Base-by-base conservation (phyloP, 1,140 invertebrate species). In the Eulimnadia texana region DNA sequence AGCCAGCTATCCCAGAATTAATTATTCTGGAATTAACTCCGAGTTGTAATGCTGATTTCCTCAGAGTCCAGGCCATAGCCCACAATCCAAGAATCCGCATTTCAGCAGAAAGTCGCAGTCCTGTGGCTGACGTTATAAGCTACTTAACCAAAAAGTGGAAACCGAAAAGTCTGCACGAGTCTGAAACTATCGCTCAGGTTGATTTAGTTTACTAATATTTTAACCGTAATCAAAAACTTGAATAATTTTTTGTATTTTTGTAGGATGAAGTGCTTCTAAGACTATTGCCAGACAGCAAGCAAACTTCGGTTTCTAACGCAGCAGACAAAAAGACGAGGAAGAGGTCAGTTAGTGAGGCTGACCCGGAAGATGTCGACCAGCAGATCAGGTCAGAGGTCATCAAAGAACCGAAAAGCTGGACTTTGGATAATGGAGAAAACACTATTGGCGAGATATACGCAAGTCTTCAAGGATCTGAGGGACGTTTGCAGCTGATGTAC, bases 41-140 rank as follows among this genome's bases (percentile, higher is more conserved):
- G 9, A 81, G 81, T 62, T 82, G 83, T 63, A 86, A 86, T 71
- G 74, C 78, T 65, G 83, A 88, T 20, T 95, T 90, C 84, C 77
- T 84, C 63, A 79, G 82, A 64, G 90, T 96, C 11, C 91, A 95
- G 71, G 78, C 79, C 3, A 71, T 88, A 47, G 84, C 92, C 0
- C 90, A 95, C 75, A 96, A 96, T 80, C 93, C 93, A n/a, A 78
- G 90, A 63, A 77, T 90, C 3, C 78, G 82, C 27, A 78, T 84
- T 27, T 75, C 80, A n/a, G 72, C 88, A 23, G 81, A 86, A 9
- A 77, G 90, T 53, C 86, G 92, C 65, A 82, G 86, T 62, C 79
- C 83, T 20, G 73, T 93, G 2, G 76, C 80, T 10, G 79, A 80
- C 51, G 74, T 93, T 20, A 77, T 94, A n/a, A 75, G 76, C 60